Evolutionary conservation across 2,888 invertebrate species (phyloP), one percentile per base, ranked within the genome.

Genomic region (Mechanitis mazaeus): DNA sequence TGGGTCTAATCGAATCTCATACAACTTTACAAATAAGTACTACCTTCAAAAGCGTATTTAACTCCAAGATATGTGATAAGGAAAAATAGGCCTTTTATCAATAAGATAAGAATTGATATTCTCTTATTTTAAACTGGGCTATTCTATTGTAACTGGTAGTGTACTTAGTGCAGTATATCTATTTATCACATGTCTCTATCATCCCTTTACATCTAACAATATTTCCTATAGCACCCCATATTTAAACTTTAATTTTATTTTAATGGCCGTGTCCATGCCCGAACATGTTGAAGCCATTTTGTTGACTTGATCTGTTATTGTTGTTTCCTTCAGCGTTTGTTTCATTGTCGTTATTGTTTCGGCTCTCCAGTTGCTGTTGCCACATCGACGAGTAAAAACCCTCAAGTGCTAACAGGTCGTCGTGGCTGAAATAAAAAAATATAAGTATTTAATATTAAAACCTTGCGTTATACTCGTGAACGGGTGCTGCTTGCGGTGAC

Each of bases 381-480:
- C 98, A 98, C 98, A 98, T 98, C 35, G 93, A 92, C 0, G 95
- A 93, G 86, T 98, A 98, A 57, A 95, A 84, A 3, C 97, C 97
- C 66, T 92, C 93, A 72, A 89, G 88, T 1, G 89, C 87, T 55
- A 96, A 81, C 3, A 96, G 87, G 56, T 94, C 91, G 65, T 94
- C 94, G 81, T 96, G 96, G 58, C 95, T 95, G 83, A 50, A 91
- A 88, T 28, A 33, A 38, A 58, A 33, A 4, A 5, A 6, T 35
- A 6, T 35, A 35, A 35, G 6, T 35, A 35, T 35, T 35, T 97
- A 97, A 0, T 94, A 92, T 63, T 1, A 12, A 46, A 12, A 31
- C 9, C 20, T 20, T 20, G 20, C 20, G 20, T 20, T 20, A 20
- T 20, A 20, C 20, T 20, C 20, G 20, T 20, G 20, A 20, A 20